These are phyloP conservation scores for Megathymus violae DNA, from an alignment of 1,140 invertebrate genomes.

Conservation along the genomic window DNA sequence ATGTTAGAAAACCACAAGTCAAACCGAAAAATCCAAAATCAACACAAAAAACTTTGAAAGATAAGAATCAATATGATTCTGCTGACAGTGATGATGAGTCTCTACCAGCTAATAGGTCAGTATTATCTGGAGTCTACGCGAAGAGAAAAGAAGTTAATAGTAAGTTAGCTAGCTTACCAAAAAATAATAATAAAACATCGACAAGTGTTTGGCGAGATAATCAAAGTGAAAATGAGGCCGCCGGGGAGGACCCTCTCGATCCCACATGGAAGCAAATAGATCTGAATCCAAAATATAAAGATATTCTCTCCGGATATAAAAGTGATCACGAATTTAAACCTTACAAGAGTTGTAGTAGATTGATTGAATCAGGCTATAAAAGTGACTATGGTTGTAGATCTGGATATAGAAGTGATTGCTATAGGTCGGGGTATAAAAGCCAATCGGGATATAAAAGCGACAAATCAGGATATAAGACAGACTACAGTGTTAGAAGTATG, in stretches of 20 bases:
- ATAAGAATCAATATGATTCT: slow-evolving; percentile 79
- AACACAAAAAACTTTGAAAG: slow-evolving; percentile 82
- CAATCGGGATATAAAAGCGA: slow-evolving; percentile 86
- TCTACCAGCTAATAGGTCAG: slow-evolving; percentile 66
- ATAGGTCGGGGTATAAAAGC: slow-evolving; percentile 85
- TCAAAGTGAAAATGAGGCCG: slow-evolving; percentile 81
- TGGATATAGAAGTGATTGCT: slow-evolving; percentile 82
- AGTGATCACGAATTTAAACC: slow-evolving; percentile 84
- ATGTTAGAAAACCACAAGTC: slow-evolving; percentile 84
- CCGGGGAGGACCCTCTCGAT: slow-evolving; percentile 81
- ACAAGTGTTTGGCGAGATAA: slow-evolving; percentile 74
- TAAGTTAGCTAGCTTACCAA: slow-evolving; percentile 68
- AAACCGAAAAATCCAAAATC: slow-evolving; percentile 77
- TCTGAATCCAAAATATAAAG: slow-evolving; percentile 85
- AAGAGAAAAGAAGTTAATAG: slow-evolving; percentile 82
- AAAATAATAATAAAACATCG: slow-evolving; percentile 69
- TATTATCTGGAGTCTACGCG: slow-evolving; percentile 79
- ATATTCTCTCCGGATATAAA: slow-evolving; percentile 84
- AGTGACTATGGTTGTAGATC: slow-evolving; percentile 84
- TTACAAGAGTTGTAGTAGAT: slow-evolving; percentile 84
- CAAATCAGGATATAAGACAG: slow-evolving; percentile 85
- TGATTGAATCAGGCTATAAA: slow-evolving; percentile 85
- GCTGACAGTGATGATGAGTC: slow-evolving; percentile 75
- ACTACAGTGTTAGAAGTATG: slow-evolving; percentile 84
- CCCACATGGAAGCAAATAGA: slow-evolving; percentile 86